Evolutionary conservation across 1,140 invertebrate genomes (phyloP), one percentile per base, ranked within the genome.

Genomic region (Nasonia giraulti): DNA sequence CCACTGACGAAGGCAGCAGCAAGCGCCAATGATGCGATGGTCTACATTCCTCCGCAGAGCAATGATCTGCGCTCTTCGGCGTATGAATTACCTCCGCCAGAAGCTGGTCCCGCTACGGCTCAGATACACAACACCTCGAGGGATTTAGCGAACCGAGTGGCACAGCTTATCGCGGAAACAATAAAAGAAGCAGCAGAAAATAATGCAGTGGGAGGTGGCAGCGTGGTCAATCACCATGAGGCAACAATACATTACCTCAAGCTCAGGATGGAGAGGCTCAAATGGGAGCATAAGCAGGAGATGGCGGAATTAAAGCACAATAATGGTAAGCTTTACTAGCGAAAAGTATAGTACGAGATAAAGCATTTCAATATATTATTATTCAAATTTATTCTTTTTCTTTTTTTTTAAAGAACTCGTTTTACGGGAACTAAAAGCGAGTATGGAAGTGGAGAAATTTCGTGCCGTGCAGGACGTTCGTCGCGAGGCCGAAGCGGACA

Each of bases 391-490:
- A 62, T 40, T 73, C 4, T 37, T 37, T 27, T 40, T 73, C 17
- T 37, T 37, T 37, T 75, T 31, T 78, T 62, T 11, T 14, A 17
- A 62, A 93, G 92, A 93, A 86, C 92, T 93, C 89, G 94, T 91
- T 84, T 91, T 96, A 71, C 91, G 94, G 81, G 96, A 97, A 88
- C 94, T 96, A 91, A 94, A 95, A 83, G 93, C 94, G 66, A 95
- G 93, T 86, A 90, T 96, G 87, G 95, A 96, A 83, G 94, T 94
- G 27, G 96, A 97, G 87, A 95, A 95, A 83, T 92, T 95, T 55
- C 92, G 94, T 62, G 89, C 94, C 12, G 87, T 96, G 1, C 92
- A 94, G 50, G 95, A 96, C 76, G 91, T 95, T 20, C 94, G 94
- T 69, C 93, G 94, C 33, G 94, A 95, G 85, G 94, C 94, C 33